A percentile compares a stretch with the other conserved stretches of the same genome.
Conservation (phyloP, 2,797 vertebrate genomes). For the Sylvilagus floridanus region DNA sequence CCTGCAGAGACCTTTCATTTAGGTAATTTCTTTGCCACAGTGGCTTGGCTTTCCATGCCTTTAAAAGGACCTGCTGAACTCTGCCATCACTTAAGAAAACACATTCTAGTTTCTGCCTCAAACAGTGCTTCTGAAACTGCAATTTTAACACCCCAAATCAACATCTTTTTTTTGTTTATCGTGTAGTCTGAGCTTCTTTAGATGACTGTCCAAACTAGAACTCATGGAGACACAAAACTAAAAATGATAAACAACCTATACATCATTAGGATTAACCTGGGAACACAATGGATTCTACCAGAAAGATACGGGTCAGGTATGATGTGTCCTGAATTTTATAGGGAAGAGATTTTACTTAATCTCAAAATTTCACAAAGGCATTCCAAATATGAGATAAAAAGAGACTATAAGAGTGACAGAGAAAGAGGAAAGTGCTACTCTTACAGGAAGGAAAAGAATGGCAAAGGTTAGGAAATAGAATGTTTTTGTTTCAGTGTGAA, state of each 20-base stretch:
- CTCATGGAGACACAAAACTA: neutral
- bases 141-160: no score
- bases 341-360: neutral
- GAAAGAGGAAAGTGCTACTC: neutral
- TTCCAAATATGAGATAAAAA: neutral
- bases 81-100: no score
- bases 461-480: neutral
- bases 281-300: neutral
- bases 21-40: no score
- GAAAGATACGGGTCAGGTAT: slow-evolving; percentile 1
- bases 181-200: no score
- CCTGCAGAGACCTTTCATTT: no score
- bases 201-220: neutral
- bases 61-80: no score
- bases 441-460: neutral
- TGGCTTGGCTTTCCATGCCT: no score
- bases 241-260: neutral
- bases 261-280: neutral
- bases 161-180: no score
- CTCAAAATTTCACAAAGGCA: slow-evolving; percentile 21
- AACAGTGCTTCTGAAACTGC: no score
- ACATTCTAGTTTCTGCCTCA: no score
- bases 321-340: neutral
- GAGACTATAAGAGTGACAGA: no score
- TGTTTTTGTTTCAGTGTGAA: slow-evolving; percentile 16